Conservation (phyloP, 2,113 vertebrate species). For the Centrocercus urophasianus region DNA sequence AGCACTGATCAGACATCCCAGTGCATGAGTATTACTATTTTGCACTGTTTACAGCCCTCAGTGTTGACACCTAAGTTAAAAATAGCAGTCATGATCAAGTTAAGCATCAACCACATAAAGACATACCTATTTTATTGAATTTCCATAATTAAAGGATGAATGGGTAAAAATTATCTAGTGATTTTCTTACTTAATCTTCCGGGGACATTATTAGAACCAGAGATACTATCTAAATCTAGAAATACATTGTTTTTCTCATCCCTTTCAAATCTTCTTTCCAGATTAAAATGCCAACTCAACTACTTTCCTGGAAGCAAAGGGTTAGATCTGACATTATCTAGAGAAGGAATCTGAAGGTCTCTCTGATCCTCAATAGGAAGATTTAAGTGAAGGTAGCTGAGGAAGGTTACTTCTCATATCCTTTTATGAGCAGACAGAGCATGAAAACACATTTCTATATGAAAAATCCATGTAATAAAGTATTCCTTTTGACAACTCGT, state of each 20-base stretch:
- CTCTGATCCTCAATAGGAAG: not conserved
- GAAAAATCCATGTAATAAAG: not conserved
- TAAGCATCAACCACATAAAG: not conserved
- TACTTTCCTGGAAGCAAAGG: not conserved
- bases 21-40: rapidly evolving
- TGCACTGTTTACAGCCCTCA: not conserved
- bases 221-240: not conserved
- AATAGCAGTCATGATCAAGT: not conserved
- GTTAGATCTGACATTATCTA: not conserved
- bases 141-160: not conserved
- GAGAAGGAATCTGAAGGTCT: not conserved
- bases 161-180: not conserved
- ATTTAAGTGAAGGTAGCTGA: not conserved
- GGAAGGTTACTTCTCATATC: slow-evolving; percentile 23
- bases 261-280: not conserved
- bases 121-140: not conserved
- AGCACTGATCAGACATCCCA: not conserved
- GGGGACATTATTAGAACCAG: not conserved
- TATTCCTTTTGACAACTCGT: not conserved
- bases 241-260: not conserved
- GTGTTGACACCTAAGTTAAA: not conserved
- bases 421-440: slow-evolving; percentile 29
- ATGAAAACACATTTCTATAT: not conserved
- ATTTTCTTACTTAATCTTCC: not conserved
- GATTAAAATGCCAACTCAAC: not conserved